Evolutionary conservation across 2,797 vertebrate species (phyloP).

Genomic region (Gallirallus australis): DNA sequence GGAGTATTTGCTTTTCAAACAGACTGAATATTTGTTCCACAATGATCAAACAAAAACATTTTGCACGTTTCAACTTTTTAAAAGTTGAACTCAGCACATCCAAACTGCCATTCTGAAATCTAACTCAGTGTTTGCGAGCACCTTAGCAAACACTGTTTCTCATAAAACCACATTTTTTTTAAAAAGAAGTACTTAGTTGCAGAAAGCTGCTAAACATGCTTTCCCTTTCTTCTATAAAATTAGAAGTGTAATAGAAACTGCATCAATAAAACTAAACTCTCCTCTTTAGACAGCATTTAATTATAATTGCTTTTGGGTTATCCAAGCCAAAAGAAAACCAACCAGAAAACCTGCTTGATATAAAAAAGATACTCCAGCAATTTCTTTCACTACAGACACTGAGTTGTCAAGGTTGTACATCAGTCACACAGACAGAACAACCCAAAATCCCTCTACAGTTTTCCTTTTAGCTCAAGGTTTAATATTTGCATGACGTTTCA

Average conservation of each 20-base stretch:
- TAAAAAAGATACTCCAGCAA: neutral
- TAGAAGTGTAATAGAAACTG: neutral
- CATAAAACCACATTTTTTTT: neutral
- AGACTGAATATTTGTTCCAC: neutral
- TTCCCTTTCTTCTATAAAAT: neutral
- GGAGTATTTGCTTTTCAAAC: neutral
- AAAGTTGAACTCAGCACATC: neutral
- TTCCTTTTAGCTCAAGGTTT: neutral
- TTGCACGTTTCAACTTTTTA: neutral
- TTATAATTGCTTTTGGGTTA: fast-evolving
- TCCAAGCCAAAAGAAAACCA: neutral
- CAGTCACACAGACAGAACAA: neutral
- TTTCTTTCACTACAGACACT: neutral
- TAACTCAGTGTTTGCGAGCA: neutral
- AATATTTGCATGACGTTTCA: neutral
- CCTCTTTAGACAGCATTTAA: neutral
- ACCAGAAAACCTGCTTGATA: neutral
- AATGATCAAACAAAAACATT: neutral
- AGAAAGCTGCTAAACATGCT: neutral
- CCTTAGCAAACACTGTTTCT: neutral
- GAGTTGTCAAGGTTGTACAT: neutral
- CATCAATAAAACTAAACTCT: neutral
- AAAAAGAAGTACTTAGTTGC: neutral
- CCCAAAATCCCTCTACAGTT: neutral
- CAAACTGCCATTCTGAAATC: neutral